phyloP scores from a whole-genome alignment of 2,113 vertebrate species.

The Brachyistius frenatus region DNA sequence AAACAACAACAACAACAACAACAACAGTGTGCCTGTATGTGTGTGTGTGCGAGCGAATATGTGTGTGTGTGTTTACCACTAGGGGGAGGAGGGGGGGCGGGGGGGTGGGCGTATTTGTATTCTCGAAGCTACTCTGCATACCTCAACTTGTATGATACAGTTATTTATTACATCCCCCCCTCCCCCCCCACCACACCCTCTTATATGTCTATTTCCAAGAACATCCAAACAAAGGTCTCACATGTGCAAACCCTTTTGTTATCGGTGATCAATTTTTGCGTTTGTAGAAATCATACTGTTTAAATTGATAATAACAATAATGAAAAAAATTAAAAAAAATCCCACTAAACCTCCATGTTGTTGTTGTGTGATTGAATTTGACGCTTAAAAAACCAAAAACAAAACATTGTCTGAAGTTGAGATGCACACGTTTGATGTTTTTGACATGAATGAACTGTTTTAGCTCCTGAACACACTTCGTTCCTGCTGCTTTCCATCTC shows the following conservation, averaged over 20 bases:
- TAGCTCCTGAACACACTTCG: too few relatives aligned
- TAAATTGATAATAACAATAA: constrained; percentile 72
- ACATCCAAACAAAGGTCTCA: constrained; percentile 72
- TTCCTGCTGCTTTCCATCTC: too few relatives aligned
- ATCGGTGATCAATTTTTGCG: constrained; percentile 78
- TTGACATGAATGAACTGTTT: too few relatives aligned
- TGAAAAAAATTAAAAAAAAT: constrained; percentile 44
- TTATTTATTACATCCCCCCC: constrained; percentile 73
- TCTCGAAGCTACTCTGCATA: constrained; percentile 79
- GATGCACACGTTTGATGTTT: too few relatives aligned
- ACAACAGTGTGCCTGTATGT: constrained; percentile 53
- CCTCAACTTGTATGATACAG: constrained; percentile 80
- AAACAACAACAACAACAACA: too few relatives aligned
- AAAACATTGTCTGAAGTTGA: too few relatives aligned
- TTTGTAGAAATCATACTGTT: constrained; percentile 83
- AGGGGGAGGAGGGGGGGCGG: neutral
- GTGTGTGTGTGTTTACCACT: constrained; percentile 36
- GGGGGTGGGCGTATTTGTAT: constrained; percentile 68
- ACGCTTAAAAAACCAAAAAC: too few relatives aligned
- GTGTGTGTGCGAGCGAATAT: constrained; percentile 7
- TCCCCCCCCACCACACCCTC: neutral
- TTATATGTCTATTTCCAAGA: constrained; percentile 75
- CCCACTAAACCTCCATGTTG: constrained; percentile 30
- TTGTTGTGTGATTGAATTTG: neutral
- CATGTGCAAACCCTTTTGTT: constrained; percentile 79